Percentiles rank a stretch among this genome's conserved stretches.
Evolutionary conservation across 2,888 invertebrate species (phyloP).

Genomic region (Euplexia lucipara): DNA sequence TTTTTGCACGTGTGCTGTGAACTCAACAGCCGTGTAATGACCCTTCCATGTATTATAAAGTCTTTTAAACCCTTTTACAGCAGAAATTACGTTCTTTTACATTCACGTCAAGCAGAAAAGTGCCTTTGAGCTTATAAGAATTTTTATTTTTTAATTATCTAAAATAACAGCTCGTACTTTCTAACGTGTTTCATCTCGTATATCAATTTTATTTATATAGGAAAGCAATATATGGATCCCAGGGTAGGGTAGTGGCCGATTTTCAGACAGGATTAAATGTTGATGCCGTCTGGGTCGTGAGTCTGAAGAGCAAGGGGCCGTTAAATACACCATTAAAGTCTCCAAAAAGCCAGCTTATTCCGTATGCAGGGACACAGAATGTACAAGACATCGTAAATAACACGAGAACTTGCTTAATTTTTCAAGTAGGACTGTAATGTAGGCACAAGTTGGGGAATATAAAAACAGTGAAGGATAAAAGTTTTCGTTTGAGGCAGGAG

Average conservation of each 20-base stretch:
- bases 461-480: slow-evolving; percentile 76
- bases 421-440: slow-evolving; percentile 65
- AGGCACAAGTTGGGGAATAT: slow-evolving; percentile 67
- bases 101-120: slow-evolving; percentile 80
- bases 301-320: slow-evolving; percentile 48
- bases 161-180: slow-evolving; percentile 45
- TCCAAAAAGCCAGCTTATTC: slow-evolving; percentile 61
- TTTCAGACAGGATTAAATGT: slow-evolving; percentile 50
- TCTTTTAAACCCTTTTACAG: slow-evolving; percentile 81
- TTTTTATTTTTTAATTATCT: slow-evolving; percentile 70
- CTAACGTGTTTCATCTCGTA: slow-evolving; percentile 12
- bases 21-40: slow-evolving; percentile 86
- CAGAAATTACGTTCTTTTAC: slow-evolving; percentile 84
- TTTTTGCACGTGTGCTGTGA: slow-evolving; percentile 84
- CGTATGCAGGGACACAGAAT: slow-evolving; percentile 54
- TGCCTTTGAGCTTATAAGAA: slow-evolving; percentile 77
- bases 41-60: slow-evolving; percentile 85
- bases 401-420: slow-evolving; percentile 61
- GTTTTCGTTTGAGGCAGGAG: slow-evolving; percentile 74
- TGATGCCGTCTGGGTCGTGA: slow-evolving; percentile 41
- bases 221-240: not conserved
- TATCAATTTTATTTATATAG: slow-evolving; percentile 20
- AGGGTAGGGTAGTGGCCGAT: slow-evolving; percentile 5
- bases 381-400: slow-evolving; percentile 65
- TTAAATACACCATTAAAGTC: slow-evolving; percentile 68